phyloP scores from a whole-genome alignment of 2,888 invertebrate genomes.

The Notodonta ziczac region DNA sequence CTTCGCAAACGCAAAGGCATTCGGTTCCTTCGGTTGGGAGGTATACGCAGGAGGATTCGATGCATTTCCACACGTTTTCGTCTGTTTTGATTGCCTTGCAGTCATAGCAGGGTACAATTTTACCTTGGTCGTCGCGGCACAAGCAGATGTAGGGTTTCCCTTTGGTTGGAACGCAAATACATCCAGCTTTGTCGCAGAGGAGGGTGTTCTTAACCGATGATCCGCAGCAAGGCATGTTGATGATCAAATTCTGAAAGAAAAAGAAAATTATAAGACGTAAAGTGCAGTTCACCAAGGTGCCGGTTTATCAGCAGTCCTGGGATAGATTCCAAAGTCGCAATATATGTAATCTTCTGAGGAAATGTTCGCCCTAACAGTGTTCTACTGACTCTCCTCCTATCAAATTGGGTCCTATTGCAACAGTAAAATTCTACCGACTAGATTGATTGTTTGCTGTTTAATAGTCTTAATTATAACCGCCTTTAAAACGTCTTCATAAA shows the following conservation, averaged over 20 bases:
- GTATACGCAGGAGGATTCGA: slow-evolving; percentile 40
- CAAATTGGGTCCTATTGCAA: no score
- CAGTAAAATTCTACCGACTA: no score
- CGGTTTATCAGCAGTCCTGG: no score
- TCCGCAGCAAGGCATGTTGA: slow-evolving; percentile 59
- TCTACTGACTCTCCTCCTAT: no score
- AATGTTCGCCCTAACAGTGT: no score
- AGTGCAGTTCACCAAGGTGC: no score
- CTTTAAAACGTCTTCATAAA: no score
- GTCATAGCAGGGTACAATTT: slow-evolving; percentile 12
- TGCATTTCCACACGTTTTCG: slow-evolving; percentile 29
- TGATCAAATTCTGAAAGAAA: not conserved
- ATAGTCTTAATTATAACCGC: no score
- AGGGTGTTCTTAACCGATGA: slow-evolving; percentile 35
- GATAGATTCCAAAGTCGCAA: no score
- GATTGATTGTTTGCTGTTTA: no score
- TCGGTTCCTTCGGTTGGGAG: slow-evolving; percentile 28
- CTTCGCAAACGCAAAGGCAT: slow-evolving; percentile 47
- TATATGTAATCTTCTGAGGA: no score
- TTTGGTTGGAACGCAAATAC: slow-evolving; percentile 49
- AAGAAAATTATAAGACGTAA: no score
- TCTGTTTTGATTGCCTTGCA: slow-evolving; percentile 4
- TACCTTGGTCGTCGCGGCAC: slow-evolving; percentile 35
- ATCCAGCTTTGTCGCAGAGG: slow-evolving; percentile 47
- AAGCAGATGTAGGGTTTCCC: slow-evolving; percentile 42